Conservation (phyloP, 1,140 invertebrate species). For the Drosophila fuyamai region DNA sequence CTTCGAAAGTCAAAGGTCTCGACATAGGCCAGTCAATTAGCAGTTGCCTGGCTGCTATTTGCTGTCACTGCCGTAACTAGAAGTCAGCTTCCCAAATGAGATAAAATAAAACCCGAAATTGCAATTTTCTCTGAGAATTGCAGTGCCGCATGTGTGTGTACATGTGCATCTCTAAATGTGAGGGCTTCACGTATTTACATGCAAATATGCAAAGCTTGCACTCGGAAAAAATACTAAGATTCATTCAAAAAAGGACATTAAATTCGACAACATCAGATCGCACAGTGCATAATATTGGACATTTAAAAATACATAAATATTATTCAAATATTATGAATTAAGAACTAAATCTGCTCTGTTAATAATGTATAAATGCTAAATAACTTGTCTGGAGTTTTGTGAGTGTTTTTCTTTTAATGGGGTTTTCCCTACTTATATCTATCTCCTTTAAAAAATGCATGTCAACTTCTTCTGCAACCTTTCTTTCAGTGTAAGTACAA, state of each 20-base stretch:
- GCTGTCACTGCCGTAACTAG: slow-evolving; percentile 54
- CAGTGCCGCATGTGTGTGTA: slow-evolving; percentile 15
- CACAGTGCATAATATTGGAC: too few species aligned
- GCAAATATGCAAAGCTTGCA: slow-evolving; percentile 70
- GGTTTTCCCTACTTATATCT: too few species aligned
- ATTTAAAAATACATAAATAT: too few species aligned
- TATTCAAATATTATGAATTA: too few species aligned
- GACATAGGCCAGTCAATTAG: slow-evolving; percentile 76
- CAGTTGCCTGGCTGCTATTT: slow-evolving; percentile 69
- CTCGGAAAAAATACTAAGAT: background rate
- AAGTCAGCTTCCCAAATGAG: slow-evolving; percentile 63
- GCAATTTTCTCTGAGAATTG: slow-evolving; percentile 52
- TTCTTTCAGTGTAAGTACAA: slow-evolving; percentile 21
- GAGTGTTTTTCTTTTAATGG: too few species aligned
- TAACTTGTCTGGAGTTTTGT: too few species aligned
- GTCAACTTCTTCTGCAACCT: background rate
- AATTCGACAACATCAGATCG: too few species aligned
- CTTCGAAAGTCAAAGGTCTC: slow-evolving; percentile 51
- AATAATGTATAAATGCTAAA: too few species aligned
- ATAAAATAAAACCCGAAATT: slow-evolving; percentile 80
- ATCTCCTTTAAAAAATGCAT: too few species aligned
- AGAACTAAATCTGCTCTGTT: too few species aligned
- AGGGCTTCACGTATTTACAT: slow-evolving; percentile 57
- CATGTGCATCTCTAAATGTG: slow-evolving; percentile 33
- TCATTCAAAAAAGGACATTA: too few species aligned